Conservation (phyloP, 64 coral and sea anemone genomes). For the Montipora cactus region DNA sequence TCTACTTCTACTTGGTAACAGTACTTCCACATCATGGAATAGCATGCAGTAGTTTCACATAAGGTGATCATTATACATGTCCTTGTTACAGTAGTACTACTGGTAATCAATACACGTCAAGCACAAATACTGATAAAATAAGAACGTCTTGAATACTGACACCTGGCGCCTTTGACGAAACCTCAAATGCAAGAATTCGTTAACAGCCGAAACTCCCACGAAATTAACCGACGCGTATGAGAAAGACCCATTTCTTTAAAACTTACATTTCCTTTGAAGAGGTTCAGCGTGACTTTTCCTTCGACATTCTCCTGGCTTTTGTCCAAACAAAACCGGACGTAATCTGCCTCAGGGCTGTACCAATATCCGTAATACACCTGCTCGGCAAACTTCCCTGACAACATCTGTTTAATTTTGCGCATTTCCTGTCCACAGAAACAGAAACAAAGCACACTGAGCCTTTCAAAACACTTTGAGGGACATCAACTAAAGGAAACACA, state of each 20-base stretch:
- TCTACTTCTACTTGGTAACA: too few relatives aligned
- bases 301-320: conserved; percentile 99
- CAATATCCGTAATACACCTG: conserved; percentile 95
- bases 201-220: too few relatives aligned
- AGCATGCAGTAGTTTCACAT: too few relatives aligned
- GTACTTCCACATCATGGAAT: too few relatives aligned
- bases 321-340: conserved; percentile 87
- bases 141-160: too few relatives aligned
- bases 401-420: conserved; percentile 93
- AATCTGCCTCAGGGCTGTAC: conserved; percentile 97
- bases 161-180: too few relatives aligned
- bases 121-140: too few relatives aligned
- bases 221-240: background rate
- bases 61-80: too few relatives aligned
- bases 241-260: too few relatives aligned
- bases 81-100: too few relatives aligned
- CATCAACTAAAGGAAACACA: background rate
- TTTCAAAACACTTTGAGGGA: background rate
- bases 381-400: conserved; percentile 76
- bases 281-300: conserved; percentile 80
- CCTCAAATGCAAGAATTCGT: too few relatives aligned
- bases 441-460: background rate
- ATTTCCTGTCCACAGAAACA: conserved; percentile 72
- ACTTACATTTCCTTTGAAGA: conserved; percentile 95
- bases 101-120: too few relatives aligned